phyloP scores from a whole-genome alignment of 2,113 vertebrate species.

The Orthonyx spaldingii region DNA sequence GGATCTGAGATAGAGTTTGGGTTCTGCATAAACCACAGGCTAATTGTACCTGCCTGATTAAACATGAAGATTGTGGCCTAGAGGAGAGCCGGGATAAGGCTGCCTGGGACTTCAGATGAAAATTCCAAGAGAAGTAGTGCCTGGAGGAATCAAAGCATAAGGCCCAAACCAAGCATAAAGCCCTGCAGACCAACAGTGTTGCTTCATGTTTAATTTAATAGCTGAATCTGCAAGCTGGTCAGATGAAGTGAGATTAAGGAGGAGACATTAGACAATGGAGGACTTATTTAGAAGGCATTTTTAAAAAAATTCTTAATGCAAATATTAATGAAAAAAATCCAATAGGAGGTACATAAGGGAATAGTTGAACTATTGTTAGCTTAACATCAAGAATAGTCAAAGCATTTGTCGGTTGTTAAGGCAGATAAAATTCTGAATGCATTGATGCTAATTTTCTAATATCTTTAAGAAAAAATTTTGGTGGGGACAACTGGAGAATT shows the following conservation, averaged over 20 bases:
- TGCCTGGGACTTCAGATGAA: not conserved
- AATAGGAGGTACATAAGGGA: not conserved
- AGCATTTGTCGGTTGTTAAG: not conserved
- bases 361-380: not conserved
- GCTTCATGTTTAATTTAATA: not conserved
- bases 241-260: not conserved
- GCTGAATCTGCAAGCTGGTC: not conserved
- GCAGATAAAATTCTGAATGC: not conserved
- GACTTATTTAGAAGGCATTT: not conserved
- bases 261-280: not conserved
- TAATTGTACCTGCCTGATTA: not conserved
- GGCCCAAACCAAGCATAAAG: not conserved
- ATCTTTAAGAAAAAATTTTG: not conserved
- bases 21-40: not conserved
- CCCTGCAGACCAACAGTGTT: not conserved
- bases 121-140: not conserved
- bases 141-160: not conserved
- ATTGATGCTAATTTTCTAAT: not conserved
- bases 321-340: not conserved
- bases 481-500: fast-evolving
- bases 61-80: not conserved
- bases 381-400: not conserved
- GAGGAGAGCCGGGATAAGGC: not conserved
- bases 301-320: not conserved
- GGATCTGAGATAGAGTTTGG: fast-evolving